These are phyloP conservation scores for Sarcophaga peregrina DNA, from an alignment of 1,140 invertebrate genomes.

Conservation along the genomic window DNA sequence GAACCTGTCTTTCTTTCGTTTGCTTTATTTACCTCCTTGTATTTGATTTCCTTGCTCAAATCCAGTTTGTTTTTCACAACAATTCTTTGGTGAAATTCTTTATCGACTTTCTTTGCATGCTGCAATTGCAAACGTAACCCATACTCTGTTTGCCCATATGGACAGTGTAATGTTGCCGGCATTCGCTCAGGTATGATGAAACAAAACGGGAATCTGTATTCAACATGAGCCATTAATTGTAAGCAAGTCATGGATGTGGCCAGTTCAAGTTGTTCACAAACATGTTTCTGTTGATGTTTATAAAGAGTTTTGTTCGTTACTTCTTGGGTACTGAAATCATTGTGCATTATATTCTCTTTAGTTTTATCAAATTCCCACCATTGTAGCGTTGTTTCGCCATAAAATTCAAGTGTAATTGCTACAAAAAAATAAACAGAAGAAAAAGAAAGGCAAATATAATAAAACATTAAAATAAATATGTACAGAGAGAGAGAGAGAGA, in stretches of 20 bases:
- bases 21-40: not conserved
- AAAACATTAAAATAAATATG: too few relatives aligned
- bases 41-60: not conserved
- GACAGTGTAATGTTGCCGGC: slow-evolving; percentile 23
- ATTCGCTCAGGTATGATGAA: slow-evolving; percentile 3
- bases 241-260: not conserved
- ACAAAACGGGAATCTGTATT: slow-evolving; percentile 9
- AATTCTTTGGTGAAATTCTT: slow-evolving; percentile 38
- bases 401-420: slow-evolving; percentile 30
- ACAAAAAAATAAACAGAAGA: not conserved
- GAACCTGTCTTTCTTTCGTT: not conserved
- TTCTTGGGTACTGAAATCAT: slow-evolving; percentile 24
- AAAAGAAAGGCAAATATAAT: too few relatives aligned
- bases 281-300: slow-evolving; percentile 6
- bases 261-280: slow-evolving; percentile 36
- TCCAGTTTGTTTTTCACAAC: slow-evolving; percentile 34
- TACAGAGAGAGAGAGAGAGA: not conserved
- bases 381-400: slow-evolving; percentile 9
- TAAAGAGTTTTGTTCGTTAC: slow-evolving; percentile 24
- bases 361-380: slow-evolving; percentile 32
- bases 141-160: not conserved
- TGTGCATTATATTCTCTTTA: slow-evolving; percentile 17
- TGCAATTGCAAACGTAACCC: not conserved
- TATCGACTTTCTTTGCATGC: slow-evolving; percentile 30
- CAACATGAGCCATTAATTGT: slow-evolving; percentile 1